Base-by-base conservation (phyloP, 1,140 invertebrate genomes). In the Pogonomyrmex californicus region DNA sequence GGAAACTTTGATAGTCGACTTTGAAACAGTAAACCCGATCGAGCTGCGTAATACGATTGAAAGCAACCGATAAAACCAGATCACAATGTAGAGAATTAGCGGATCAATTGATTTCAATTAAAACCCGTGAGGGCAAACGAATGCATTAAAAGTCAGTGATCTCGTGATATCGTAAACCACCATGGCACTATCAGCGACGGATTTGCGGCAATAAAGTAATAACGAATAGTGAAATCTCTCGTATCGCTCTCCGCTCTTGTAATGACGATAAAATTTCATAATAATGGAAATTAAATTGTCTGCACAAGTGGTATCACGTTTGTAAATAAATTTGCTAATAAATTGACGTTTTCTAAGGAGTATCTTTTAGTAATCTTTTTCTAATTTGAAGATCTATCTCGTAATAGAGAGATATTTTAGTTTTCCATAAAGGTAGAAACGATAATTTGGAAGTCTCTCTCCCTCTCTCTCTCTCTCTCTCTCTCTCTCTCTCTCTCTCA, bases 11-110 rank as follows among this genome's bases (percentile, higher is more conserved):
- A 81, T 54, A 17, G 51, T n/a, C 51, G 54, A 83, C 79, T 73
- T 83, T 83, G 70, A 49, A 83, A 73, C 79, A 83, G 49, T 62
- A 83, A 82, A 23, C 23, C n/a, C 38, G 51, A 71, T 47, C 41
- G 44, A 73, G 33, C 41, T 44, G 17, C 63, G 63, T 71, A 82
- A 82, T 60, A 14, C 54, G 68, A 83, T 75, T 75, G 33, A 47
- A 75, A 23, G 68, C 41, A 47, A 38, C 30, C 33, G 79, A 73
- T 83, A 60, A 73, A 82, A 14, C n/a, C 38, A 9, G 12, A 73
- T 83, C 5, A 23, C 30, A 49, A 30, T 41, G 4, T 14, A 44
- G 51, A 2, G 10, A 83, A 73, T 83, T 83, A 83, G 66, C 54
- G 41, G 12, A 73, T 49, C 41, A 30, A n/a, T 17, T 23, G 12